Evolutionary conservation across 1,140 invertebrate genomes (phyloP).

Genomic region (Monomorium pharaonis): DNA sequence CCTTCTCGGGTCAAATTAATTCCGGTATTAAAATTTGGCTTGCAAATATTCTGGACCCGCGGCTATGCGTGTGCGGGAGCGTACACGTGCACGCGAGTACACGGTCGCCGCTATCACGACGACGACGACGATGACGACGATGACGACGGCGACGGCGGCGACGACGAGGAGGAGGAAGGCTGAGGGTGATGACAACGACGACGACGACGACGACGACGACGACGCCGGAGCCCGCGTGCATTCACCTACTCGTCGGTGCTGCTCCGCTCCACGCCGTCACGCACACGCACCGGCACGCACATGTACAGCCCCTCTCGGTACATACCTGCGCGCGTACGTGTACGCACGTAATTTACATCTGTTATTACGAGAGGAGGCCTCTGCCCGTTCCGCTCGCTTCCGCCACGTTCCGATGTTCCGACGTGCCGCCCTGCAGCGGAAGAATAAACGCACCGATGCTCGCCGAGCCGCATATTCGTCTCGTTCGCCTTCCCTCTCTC

Average conservation of each 20-base stretch:
- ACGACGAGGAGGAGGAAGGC: too few relatives aligned
- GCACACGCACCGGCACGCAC: slow-evolving; percentile 27
- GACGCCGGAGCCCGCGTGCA: slow-evolving; percentile 40
- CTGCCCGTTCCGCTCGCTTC: slow-evolving; percentile 68
- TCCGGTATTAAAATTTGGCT: slow-evolving; percentile 86
- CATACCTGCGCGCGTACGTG: slow-evolving; percentile 69
- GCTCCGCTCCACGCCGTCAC: slow-evolving; percentile 60
- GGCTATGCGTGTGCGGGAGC: slow-evolving; percentile 74
- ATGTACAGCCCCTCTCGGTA: slow-evolving; percentile 3
- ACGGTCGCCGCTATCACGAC: slow-evolving; percentile 46
- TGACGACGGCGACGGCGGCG: not conserved
- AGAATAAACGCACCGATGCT: slow-evolving; percentile 63
- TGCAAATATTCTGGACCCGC: slow-evolving; percentile 85
- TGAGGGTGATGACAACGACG: too few relatives aligned
- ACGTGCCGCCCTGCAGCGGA: slow-evolving; percentile 64
- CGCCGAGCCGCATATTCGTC: slow-evolving; percentile 46
- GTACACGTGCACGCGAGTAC: slow-evolving; percentile 65
- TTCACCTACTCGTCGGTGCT: slow-evolving; percentile 61
- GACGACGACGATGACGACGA: not conserved
- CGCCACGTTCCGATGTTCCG: slow-evolving; percentile 72
- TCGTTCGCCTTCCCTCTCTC: not conserved
- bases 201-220: not conserved
- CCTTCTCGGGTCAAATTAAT: slow-evolving; percentile 85
- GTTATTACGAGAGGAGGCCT: slow-evolving; percentile 82
- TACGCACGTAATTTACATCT: slow-evolving; percentile 85